These are phyloP conservation scores for Monopis laevigella DNA, from an alignment of 2,888 invertebrate species.

Conservation along the genomic window DNA sequence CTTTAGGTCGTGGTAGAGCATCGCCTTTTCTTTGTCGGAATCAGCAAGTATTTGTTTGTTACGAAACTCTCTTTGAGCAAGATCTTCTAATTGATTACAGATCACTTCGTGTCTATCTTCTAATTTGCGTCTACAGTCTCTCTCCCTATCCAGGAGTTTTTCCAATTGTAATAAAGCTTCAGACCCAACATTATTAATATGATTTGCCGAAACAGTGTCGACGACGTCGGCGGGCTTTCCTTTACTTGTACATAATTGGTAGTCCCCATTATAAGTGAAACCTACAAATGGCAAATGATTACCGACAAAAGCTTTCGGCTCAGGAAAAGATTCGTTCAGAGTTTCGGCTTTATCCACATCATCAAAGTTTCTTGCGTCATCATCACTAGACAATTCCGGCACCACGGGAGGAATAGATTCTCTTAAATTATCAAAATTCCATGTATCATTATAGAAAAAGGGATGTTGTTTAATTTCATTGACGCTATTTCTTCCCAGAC, in stretches of 20 bases:
- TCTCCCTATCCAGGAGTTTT: constrained; percentile 78
- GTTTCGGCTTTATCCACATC: constrained; percentile 95
- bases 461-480: constrained; percentile 94
- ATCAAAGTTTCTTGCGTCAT: constrained; percentile 98
- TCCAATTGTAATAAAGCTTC: constrained; percentile 76
- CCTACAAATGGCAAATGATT: constrained; percentile 99
- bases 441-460: constrained; percentile 96
- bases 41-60: constrained; percentile 82
- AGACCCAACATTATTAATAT: constrained; percentile 68
- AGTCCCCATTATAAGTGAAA: constrained; percentile 96
- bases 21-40: constrained; percentile 86
- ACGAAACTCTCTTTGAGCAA: constrained; percentile 80
- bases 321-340: constrained; percentile 93
- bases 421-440: constrained; percentile 96
- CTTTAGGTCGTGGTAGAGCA: constrained; percentile 87
- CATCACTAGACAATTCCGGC: constrained; percentile 94
- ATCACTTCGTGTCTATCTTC: constrained; percentile 80
- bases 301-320: constrained; percentile 97
- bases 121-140: constrained; percentile 74
- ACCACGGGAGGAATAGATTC: constrained; percentile 97
- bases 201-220: constrained; percentile 71
- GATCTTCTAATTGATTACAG: constrained; percentile 78
- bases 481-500: constrained; percentile 91
- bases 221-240: constrained; percentile 66
- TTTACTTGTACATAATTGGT: constrained; percentile 73